Conservation (phyloP, 1,140 invertebrate species). For the Lineus longissimus region DNA sequence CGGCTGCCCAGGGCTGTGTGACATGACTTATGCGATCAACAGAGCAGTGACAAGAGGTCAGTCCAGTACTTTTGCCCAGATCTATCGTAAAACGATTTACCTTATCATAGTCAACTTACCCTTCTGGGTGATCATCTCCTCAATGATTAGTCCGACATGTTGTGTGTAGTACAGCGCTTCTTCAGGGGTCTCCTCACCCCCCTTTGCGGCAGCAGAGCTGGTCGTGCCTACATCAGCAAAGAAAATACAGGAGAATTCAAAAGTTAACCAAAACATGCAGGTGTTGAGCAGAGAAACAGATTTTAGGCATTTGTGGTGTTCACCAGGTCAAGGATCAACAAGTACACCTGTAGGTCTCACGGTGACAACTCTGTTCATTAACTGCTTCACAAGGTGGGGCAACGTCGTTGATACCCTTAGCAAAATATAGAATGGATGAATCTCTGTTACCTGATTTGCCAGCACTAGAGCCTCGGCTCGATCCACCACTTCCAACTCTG, state of each 20-base stretch:
- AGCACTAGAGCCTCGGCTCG: conserved; percentile 37
- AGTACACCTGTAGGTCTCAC: no score
- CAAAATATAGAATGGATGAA: neutral
- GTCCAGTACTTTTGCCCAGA: no score
- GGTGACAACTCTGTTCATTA: no score
- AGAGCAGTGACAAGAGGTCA: no score
- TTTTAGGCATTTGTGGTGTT: conserved; percentile 13
- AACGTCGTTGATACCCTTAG: no score
- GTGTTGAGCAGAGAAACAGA: neutral
- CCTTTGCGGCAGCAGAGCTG: neutral
- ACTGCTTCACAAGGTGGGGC: no score
- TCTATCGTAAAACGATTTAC: no score
- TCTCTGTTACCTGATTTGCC: conserved; percentile 30
- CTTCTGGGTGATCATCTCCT: conserved; percentile 35
- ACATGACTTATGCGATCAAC: no score
- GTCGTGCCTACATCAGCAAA: no score
- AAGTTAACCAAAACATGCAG: neutral
- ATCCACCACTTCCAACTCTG: conserved; percentile 32
- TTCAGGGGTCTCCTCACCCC: conserved; percentile 30
- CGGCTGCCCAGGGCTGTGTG: no score
- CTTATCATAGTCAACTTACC: conserved; percentile 33
- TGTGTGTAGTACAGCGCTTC: conserved; percentile 28
- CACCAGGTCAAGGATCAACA: no score
- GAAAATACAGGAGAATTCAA: neutral
- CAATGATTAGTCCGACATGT: conserved; percentile 35